Conservation (phyloP, 1,140 invertebrate genomes). For the Cyclargus thomasi region DNA sequence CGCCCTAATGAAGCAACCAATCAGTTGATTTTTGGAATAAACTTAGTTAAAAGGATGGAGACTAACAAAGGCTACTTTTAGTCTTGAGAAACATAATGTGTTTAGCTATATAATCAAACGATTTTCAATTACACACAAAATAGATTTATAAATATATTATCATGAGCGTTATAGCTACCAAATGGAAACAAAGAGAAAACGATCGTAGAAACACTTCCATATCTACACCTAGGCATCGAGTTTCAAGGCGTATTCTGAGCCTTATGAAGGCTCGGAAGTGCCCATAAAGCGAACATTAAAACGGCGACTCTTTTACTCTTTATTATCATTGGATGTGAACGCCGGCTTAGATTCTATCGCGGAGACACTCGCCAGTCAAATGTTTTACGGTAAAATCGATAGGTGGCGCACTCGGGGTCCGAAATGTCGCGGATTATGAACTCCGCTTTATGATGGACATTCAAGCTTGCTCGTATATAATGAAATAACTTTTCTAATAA, state of each 20-base stretch:
- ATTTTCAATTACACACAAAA: too few species aligned
- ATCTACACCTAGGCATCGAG: constrained; percentile 41
- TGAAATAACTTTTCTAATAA: constrained; percentile 4
- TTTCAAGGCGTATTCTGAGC: constrained; percentile 43
- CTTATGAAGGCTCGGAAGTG: constrained; percentile 57
- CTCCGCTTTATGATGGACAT: constrained; percentile 45
- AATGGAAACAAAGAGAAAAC: constrained; percentile 35
- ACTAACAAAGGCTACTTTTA: too few species aligned
- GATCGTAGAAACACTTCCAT: constrained; percentile 47
- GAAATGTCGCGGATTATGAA: constrained; percentile 57
- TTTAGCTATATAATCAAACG: too few species aligned
- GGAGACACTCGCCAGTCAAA: constrained; percentile 48
- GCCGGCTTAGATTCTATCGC: constrained; percentile 67
- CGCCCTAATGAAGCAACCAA: too few species aligned
- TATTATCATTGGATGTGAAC: constrained; percentile 74
- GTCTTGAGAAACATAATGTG: too few species aligned
- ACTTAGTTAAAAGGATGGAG: too few species aligned
- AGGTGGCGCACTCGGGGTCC: constrained; percentile 49
- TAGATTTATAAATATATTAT: constrained; percentile 8
- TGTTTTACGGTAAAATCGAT: constrained; percentile 70
- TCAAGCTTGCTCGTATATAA: not conserved
- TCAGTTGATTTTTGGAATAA: too few species aligned
- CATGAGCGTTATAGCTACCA: constrained; percentile 29
- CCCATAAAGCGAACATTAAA: constrained; percentile 71
- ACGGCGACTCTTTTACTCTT: constrained; percentile 71